Evolutionary conservation across 2,888 invertebrate species (phyloP), one percentile per base, ranked within the genome.

Genomic region (Orthonychiurus folsomi): DNA sequence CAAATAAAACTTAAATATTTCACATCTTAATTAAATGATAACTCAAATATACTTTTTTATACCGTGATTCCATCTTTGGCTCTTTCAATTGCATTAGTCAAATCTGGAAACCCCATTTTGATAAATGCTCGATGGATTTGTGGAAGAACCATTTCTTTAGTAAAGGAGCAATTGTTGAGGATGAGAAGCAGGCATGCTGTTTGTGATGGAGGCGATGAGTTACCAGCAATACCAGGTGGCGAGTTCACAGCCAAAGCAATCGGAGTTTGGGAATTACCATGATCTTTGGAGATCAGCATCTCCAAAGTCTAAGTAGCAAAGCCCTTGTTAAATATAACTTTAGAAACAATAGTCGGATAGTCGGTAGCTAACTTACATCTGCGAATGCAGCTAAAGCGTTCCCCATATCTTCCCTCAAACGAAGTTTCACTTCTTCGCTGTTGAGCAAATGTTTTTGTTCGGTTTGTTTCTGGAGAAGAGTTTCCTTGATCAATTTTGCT

Each of bases 151-250:
- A 84, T 82, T 65, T 84, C 84, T 62, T 86, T 82, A 3, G 92
- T 89, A 76, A 89, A 92, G 66, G 86, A 86, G 75, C 92, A 92
- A 78, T 95, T 94, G 71, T 93, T 90, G 65, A 91, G 81, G 59
- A 91, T 88, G 65, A 93, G 86, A 53, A 95, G 80, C 69, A 94
- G 81, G 62, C 88, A 82, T 73, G 87, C 86, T 76, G 71, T 68
- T 15, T 70, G 67, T 9, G 70, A 67, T 9, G 67, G 65, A n/a
- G 64, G 66, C 52, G 66, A 60, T 9, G 9, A 9, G 15, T 37
- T 37, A 37, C 9, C 37, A n/a, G n/a, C n/a, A n/a, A n/a, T n/a
- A 5, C 37, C 37, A 37, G 37, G 15, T 15, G 37, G 15, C 9
- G 15, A 5, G 5, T 37, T 5, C 5, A 15, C 37, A 5, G 15